Conservation (phyloP, 1,140 invertebrate genomes). For the Meloidogyne floridensis region DNA sequence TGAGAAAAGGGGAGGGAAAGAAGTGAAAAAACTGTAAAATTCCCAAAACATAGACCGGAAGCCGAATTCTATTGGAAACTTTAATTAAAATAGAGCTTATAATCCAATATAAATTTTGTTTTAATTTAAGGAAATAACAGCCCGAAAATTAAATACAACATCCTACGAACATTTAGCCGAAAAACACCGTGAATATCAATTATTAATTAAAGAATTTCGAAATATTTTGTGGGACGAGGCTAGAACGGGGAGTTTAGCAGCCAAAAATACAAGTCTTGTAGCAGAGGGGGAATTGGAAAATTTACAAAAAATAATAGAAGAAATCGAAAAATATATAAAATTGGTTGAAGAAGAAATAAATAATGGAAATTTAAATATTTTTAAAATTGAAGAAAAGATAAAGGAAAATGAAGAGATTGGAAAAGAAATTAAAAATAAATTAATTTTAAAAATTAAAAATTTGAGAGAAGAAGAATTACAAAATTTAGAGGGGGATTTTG, state of each 20-base stretch:
- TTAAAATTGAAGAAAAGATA: constrained; percentile 41
- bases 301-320: constrained; percentile 39
- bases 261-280: constrained; percentile 42
- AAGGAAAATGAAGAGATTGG: constrained; percentile 49
- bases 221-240: constrained; percentile 57
- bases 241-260: constrained; percentile 41
- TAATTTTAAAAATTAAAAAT: constrained; percentile 7
- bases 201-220: constrained; percentile 54
- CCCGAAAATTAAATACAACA: constrained; percentile 62
- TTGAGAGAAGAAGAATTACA: constrained; percentile 13
- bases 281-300: constrained; percentile 41
- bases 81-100: too few relatives aligned
- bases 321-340: constrained; percentile 44
- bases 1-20: too few relatives aligned
- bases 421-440: constrained; percentile 14
- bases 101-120: too few relatives aligned
- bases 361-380: constrained; percentile 40
- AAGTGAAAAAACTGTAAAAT: too few relatives aligned
- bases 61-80: too few relatives aligned
- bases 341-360: constrained; percentile 47
- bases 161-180: constrained; percentile 50
- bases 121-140: constrained; percentile 40
- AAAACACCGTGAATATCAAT: constrained; percentile 39
- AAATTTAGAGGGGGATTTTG: neutral
- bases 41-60: too few relatives aligned